Conservation (phyloP, 2,113 vertebrate species). For the Scophthalmus maximus region DNA sequence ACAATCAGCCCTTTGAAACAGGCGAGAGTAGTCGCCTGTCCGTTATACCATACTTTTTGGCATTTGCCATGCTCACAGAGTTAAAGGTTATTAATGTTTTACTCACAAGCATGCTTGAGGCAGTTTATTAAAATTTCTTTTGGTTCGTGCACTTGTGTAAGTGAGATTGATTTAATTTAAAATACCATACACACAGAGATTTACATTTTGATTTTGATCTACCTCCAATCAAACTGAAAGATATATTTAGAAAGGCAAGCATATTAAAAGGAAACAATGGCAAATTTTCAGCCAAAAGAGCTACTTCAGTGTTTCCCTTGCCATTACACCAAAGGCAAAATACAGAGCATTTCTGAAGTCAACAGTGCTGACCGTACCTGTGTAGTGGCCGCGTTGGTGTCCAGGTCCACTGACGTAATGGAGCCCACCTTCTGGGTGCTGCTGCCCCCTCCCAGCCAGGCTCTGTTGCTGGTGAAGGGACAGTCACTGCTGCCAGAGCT, state of each 20-base stretch:
- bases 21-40: too few relatives aligned
- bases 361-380: slow-evolving; percentile 80
- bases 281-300: background rate
- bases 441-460: slow-evolving; percentile 92
- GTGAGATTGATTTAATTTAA: too few relatives aligned
- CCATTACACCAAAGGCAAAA: background rate
- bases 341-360: background rate
- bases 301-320: too few relatives aligned
- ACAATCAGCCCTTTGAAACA: too few relatives aligned
- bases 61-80: background rate
- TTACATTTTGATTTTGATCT: too few relatives aligned
- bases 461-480: slow-evolving; percentile 37
- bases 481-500: slow-evolving; percentile 21
- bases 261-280: too few relatives aligned
- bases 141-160: background rate
- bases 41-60: too few relatives aligned
- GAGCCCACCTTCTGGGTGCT: slow-evolving; percentile 84
- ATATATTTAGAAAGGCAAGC: too few relatives aligned
- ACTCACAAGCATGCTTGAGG: too few relatives aligned
- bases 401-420: slow-evolving; percentile 85
- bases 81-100: background rate
- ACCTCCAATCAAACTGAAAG: too few relatives aligned
- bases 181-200: too few relatives aligned
- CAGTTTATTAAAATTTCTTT: background rate
- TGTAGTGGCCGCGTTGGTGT: slow-evolving; percentile 78